Evolutionary conservation across 2,888 invertebrate species (phyloP).

Genomic region (Nematopogon swammerdamellus): DNA sequence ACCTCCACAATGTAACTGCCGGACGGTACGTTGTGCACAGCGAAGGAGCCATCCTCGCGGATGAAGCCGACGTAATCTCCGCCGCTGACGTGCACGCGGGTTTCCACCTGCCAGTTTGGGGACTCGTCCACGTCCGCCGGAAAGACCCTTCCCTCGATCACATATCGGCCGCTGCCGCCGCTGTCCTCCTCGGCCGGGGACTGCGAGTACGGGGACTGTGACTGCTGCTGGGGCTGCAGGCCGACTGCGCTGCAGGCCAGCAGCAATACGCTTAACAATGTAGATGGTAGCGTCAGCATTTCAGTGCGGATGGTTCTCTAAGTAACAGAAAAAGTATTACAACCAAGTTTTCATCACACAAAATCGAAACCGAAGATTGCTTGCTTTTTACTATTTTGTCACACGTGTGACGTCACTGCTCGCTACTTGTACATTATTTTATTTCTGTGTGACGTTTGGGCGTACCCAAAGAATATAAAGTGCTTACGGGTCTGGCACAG

Average conservation of each 20-base stretch:
- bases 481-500: no score
- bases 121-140: slow-evolving; percentile 61
- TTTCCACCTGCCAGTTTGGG: slow-evolving; percentile 72
- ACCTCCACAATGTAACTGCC: slow-evolving; percentile 95
- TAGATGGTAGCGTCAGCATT: no score
- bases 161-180: slow-evolving; percentile 57
- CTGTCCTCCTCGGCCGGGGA: slow-evolving; percentile 31
- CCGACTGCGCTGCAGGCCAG: neutral
- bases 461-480: no score
- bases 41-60: slow-evolving; percentile 88
- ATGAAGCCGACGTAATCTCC: slow-evolving; percentile 87
- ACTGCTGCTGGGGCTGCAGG: neutral
- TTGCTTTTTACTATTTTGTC: no score
- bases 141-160: slow-evolving; percentile 79
- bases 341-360: no score
- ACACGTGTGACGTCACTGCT: no score
- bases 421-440: no score
- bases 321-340: no score
- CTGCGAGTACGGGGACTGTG: neutral
- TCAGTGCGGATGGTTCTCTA: no score
- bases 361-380: no score
- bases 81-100: slow-evolving; percentile 80
- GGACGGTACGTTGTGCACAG: slow-evolving; percentile 81
- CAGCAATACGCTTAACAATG: neutral
- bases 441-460: no score